Evolutionary conservation across 2,888 invertebrate species (phyloP), one percentile per base, ranked within the genome.

Genomic region (Agriopis marginaria): DNA sequence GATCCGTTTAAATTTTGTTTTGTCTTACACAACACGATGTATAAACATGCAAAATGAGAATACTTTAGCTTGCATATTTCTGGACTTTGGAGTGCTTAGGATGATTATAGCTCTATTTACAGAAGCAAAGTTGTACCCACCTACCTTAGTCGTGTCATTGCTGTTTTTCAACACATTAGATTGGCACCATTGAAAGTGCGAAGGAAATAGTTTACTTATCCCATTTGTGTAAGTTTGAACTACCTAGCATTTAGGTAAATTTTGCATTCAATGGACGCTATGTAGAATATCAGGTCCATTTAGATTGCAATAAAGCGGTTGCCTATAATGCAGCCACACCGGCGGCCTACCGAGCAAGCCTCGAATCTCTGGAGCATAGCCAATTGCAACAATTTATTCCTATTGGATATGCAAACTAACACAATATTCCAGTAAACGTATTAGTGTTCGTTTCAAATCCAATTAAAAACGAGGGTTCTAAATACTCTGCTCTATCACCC

Each of bases 211-310:
- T 7, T 14, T 40, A 14, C 7, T 55, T 42, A 4, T 42, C 14
- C 8, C 14, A 40, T 55, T 55, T 42, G 42, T 42, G 42, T 55
- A 3, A 32, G 32, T 55, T 42, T 14, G 11, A 55, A 55, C 9
- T 55, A 3, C 1, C 1, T 32, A 32, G 32, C 60, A 64, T 64
- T 68, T 73, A 42, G 11, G n/a, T 50, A 66, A 66, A 70, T 72
- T 66, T 74, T 56, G 71, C 66, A 70, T 69, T 61, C 72, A 74
- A 69, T 75, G 66, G 63, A 66, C 56, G 70, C 70, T 73, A 77
- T 79, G 78, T 72, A 70, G 77, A 63, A 74, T 67, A 75, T 74
- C 73, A 71, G 72, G 74, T 71, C 77, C 71, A 82, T 83, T 82
- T 76, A 77, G 72, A 32, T 72, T 72, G 72, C 76, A 79, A 82